phyloP scores from a whole-genome alignment of 2,113 vertebrate genomes.

The Bos indicus region DNA sequence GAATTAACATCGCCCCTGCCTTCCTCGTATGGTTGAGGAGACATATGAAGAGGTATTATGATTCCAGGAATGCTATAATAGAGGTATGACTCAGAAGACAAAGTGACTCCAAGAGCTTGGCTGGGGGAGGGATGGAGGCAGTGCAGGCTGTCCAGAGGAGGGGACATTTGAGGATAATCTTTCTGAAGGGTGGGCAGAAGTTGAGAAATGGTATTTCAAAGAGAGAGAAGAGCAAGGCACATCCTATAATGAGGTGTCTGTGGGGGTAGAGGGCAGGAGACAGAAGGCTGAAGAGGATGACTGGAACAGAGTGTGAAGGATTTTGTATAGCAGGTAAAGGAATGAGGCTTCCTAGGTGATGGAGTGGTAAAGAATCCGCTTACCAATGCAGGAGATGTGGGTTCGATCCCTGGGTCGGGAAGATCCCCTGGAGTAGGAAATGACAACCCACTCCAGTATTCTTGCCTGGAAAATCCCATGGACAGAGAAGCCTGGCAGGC shows the following conservation, averaged over 20 bases:
- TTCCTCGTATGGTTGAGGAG: neutral
- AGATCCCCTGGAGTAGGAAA: neutral
- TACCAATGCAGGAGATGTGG: neutral
- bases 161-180: conserved; percentile 29
- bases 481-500: neutral
- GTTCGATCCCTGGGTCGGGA: neutral
- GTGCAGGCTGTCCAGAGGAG: neutral
- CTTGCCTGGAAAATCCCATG: neutral
- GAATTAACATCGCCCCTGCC: neutral
- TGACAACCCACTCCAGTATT: neutral
- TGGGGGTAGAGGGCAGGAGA: neutral
- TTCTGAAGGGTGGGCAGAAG: conserved; percentile 28
- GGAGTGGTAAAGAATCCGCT: neutral
- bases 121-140: neutral
- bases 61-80: neutral
- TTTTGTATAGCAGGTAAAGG: neutral
- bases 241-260: neutral
- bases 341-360: neutral
- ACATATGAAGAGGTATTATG: neutral
- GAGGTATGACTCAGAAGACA: conserved; percentile 39
- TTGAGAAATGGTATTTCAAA: conserved; percentile 4
- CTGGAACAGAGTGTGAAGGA: neutral
- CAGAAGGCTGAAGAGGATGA: neutral
- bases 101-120: neutral
- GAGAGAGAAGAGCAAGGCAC: neutral